A percentile compares a stretch with the other conserved stretches of the same genome.
Evolutionary conservation across 1,140 invertebrate genomes (phyloP).

Genomic region (Monomorium pharaonis): DNA sequence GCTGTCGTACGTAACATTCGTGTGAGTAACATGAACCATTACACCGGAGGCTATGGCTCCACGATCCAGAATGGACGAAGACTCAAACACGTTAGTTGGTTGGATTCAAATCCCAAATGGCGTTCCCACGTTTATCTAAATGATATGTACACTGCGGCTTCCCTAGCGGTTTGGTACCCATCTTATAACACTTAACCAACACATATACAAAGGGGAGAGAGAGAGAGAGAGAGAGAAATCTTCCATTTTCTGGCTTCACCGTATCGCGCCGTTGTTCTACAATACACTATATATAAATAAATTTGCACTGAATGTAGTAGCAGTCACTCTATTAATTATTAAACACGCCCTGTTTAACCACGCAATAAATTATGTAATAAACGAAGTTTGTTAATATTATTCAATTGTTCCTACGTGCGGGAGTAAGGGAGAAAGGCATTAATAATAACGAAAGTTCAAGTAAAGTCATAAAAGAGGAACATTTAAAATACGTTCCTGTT

Average conservation of each 20-base stretch:
- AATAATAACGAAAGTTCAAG: not conserved
- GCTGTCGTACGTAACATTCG: not conserved
- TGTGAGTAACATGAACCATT: not conserved
- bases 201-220: not conserved
- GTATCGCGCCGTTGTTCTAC: not conserved
- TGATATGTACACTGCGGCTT: constrained; percentile 55
- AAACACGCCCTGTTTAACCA: not conserved
- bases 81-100: constrained; percentile 9
- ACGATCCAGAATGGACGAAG: constrained; percentile 2
- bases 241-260: constrained; percentile 7
- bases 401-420: not conserved
- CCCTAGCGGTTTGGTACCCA: not conserved
- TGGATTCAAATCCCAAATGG: constrained; percentile 47
- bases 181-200: constrained; percentile 48
- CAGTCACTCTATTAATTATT: not conserved
- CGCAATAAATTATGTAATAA: not conserved
- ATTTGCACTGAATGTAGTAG: not conserved
- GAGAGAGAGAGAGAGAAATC: not conserved
- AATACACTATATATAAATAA: constrained; percentile 20
- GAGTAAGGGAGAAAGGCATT: not conserved
- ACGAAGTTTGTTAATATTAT: not conserved
- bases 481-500: constrained; percentile 1
- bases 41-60: not conserved
- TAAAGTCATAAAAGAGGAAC: not conserved
- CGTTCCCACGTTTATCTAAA: constrained; percentile 47